These are phyloP conservation scores for Nipponacmea schrenckii DNA, from an alignment of 2,888 invertebrate genomes.

Conservation along the genomic window DNA sequence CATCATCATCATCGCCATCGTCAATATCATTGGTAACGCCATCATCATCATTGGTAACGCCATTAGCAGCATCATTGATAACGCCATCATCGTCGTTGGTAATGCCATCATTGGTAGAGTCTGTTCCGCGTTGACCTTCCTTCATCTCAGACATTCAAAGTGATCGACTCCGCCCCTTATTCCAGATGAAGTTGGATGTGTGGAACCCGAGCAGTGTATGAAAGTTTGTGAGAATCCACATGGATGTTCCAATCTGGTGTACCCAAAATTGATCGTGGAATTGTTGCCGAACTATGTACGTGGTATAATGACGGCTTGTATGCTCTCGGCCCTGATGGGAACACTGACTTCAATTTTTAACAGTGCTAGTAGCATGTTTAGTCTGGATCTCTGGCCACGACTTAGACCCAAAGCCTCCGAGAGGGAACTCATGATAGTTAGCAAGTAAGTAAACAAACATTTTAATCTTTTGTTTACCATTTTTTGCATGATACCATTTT, in stretches of 20 bases:
- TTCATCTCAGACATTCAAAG: no score
- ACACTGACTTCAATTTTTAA: slow-evolving; percentile 73
- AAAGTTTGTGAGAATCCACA: slow-evolving; percentile 67
- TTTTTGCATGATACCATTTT: no score
- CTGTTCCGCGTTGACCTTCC: no score
- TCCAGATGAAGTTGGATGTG: slow-evolving; percentile 69
- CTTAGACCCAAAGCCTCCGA: slow-evolving; percentile 56
- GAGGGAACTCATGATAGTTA: slow-evolving; percentile 65
- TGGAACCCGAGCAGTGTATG: slow-evolving; percentile 69
- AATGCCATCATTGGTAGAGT: no score
- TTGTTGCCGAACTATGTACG: slow-evolving; percentile 68
- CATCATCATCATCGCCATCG: no score
- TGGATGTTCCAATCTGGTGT: slow-evolving; percentile 71
- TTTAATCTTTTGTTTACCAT: no score
- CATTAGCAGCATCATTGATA: no score
- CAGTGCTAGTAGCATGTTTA: slow-evolving; percentile 71
- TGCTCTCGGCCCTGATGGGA: slow-evolving; percentile 72
- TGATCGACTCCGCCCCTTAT: not conserved
- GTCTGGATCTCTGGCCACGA: slow-evolving; percentile 70
- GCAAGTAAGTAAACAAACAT: slow-evolving; percentile 39
- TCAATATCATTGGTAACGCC: no score
- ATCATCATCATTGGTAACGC: no score
- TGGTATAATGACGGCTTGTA: slow-evolving; percentile 70
- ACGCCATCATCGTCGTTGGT: no score
- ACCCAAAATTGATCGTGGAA: slow-evolving; percentile 70